Evolutionary conservation across 2,888 invertebrate species (phyloP), one percentile per base, ranked within the genome.

Genomic region (Conistra vaccinii): DNA sequence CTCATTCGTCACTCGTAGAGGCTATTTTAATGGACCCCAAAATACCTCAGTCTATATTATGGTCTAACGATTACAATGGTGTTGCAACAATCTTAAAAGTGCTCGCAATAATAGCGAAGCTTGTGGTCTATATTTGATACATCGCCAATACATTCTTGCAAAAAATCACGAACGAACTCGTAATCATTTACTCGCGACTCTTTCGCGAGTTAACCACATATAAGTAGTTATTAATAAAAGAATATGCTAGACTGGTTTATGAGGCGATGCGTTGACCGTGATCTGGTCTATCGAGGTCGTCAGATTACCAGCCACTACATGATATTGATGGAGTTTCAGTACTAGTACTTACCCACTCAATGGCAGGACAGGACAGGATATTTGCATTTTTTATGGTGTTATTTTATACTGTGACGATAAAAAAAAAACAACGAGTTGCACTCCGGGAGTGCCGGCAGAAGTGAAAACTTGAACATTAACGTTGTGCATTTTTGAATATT

Each of bases 231-330:
- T 75, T 71, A 68, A 75, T 68, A 75, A 73, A 81, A 74, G 35
- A 70, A 63, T 73, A 80, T 42, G 39, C 39, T 42, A 62, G 67
- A 84, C 81, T 39, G 69, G 81, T 84, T 76, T 85, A 42, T n/a
- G 39, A 58, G 69, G 29, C 80, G 74, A 84, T 71, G 65, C 76
- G 70, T 55, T 75, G 68, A 58, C 81, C 81, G 61, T 81, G 74
- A 60, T 68, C 69, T 70, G 45, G 58, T 72, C 81, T 62, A 81
- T 71, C 61, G 76, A 82, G 85, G 82, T 68, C 81, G 60, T 57
- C 63, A 42, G 32, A 84, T 74, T 62, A 70, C 48, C 32, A 53
- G 60, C 63, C 55, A 66, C 51, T 42, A 55, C 58, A 39, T 12
- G 39, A 39, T 67, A 73, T 65, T 61, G 60, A 71, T 69, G 42